Base-by-base conservation (phyloP, 1,140 invertebrate species). In the Orussus abietinus region DNA sequence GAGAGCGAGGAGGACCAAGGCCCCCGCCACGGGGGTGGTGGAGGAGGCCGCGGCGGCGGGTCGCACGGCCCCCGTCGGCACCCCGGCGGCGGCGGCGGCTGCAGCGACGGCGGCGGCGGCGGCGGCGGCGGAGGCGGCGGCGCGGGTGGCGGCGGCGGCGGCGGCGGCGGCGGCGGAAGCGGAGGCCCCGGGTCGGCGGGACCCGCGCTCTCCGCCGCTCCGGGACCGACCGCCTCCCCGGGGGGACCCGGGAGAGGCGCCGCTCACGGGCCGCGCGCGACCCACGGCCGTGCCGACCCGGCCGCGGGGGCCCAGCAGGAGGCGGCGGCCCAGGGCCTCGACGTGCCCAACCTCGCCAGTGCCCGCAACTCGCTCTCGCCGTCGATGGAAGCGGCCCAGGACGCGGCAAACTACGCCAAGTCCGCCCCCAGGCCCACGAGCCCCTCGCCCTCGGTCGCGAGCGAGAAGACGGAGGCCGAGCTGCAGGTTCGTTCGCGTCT, bases 1-100 rank as follows among this genome's bases (percentile, higher is more conserved):
- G 88, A 91, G 60, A 88, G 82, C 55, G 88, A 91, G 47, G 88
- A 90, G 69, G 88, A 90, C 65, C 81, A 84, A 77, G 80, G 75
- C 69, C 77, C 66, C 65, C 77, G 70, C 64, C 72, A 60, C 53
- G 59, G 64, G 32, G 52, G 55, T 25, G 62, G 53, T 34, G 63
- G 49, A 51, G 62, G 51, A 11, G 61, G 28, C 44, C 49, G 44
- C 36, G 51, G 31, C 28, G 43, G 69, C 29, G 55, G 75, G 70
- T 47, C 76, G 65, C 59, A 76, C 61, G 55, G 70, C 53, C 59
- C 65, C 49, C 58, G 67, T 47, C 59, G 63, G 50, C 59, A 64
- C 51, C 55, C 57, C 34, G 56, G 47, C 39, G 53, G 55, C 49
- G 55, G 51, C 15, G 51, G 55, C 22, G 48, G 51, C 22, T 54